Conservation (phyloP, 2,113 vertebrate genomes). For the Etheostoma spectabile region DNA sequence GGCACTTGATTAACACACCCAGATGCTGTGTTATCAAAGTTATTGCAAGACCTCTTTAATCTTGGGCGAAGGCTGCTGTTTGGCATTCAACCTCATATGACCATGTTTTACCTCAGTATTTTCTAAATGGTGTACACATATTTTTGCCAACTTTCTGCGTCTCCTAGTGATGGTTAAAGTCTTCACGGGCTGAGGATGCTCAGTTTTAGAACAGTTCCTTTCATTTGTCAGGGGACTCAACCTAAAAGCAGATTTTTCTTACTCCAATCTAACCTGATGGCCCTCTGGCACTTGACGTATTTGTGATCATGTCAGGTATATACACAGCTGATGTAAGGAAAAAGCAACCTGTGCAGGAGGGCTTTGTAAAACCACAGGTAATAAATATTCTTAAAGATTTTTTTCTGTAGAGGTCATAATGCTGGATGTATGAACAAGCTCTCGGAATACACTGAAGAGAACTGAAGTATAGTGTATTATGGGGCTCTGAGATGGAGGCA, state of each 20-base stretch:
- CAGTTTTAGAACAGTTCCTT: constrained; percentile 13
- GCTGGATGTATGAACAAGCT: constrained; percentile 26
- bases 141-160: too few relatives aligned
- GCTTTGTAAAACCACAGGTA: constrained; percentile 31
- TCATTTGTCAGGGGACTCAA: background rate
- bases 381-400: constrained; percentile 41
- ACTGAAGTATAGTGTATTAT: constrained; percentile 2
- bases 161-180: too few relatives aligned
- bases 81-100: too few relatives aligned
- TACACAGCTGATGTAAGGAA: constrained; percentile 35
- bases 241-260: constrained; percentile 17
- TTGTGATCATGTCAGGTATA: constrained; percentile 31
- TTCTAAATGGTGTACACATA: too few relatives aligned
- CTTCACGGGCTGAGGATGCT: constrained; percentile 4
- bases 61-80: too few relatives aligned
- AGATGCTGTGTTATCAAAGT: too few relatives aligned
- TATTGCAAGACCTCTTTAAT: too few relatives aligned
- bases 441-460: constrained; percentile 12
- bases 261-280: background rate
- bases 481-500: background rate
- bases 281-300: constrained; percentile 7
- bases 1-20: too few relatives aligned
- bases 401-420: constrained; percentile 19
- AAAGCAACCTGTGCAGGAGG: constrained; percentile 19
- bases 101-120: too few relatives aligned